Base-by-base conservation (phyloP, 1,140 invertebrate species). In the roundworm (Caenorhabditis elegans) region DNA sequence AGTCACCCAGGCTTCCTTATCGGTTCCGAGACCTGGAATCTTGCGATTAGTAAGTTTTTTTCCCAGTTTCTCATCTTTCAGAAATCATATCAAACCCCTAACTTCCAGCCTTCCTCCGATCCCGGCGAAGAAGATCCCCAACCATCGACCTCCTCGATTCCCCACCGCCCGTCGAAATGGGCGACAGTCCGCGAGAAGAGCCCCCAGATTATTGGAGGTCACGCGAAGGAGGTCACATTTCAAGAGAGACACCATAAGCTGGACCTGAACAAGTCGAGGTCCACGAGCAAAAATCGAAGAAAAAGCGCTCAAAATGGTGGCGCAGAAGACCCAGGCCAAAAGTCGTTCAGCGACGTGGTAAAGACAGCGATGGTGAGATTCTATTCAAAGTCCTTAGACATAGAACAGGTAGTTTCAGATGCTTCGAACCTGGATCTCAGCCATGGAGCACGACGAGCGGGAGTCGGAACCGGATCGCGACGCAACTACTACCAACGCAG, bases 361-460 rank as follows among this genome's bases (percentile, higher is more conserved):
- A 65, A 79, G 13, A 65, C 51, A 3, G 55, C 78, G 0, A 79
- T 79, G 78, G 78, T 79, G 4, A 51, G 76, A 31, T 51, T 24
- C 17, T 47, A 8, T 46, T 11, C 17, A 39, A 4, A 34, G 19
- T 22, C 26, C 19, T 10, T 76, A 17, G 8, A 3, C 5, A n/a
- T 17, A 46, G 15, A 76, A 39, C 22, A 10, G 22, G 19, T 39
- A 24, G n/a, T 4, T 78, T 31, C 24, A 79, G 78, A 26, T 79
- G 34, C 34, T 79, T 13, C 78, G 78, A 2, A 79, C 43, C 28
- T 79, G 78, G 78, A 79, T 70, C 19, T 70, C 60, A 2, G 31
- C 60, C 0, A 70, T 70, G 60, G 60, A 70, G 34, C 60, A 70
- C 13, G 60, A 70, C n/a, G 60, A 70, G 22, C 15, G 60, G 8